Evolutionary conservation across 2,888 invertebrate species (phyloP), one percentile per base, ranked within the genome.

Genomic region (Ephialtes manifestator): DNA sequence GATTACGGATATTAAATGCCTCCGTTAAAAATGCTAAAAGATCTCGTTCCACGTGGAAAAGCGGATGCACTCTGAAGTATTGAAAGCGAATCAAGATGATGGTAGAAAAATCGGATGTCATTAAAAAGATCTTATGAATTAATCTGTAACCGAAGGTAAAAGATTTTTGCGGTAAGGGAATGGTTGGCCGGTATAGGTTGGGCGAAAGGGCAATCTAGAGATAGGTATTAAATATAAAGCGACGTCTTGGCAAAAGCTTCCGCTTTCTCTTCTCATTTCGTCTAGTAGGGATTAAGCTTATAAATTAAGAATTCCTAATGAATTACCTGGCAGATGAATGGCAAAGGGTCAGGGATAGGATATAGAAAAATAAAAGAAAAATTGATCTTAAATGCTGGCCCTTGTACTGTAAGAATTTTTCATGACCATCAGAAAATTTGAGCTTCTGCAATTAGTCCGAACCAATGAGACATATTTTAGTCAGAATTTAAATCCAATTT

Each of bases 281-380:
- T 15, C 35, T 4, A 8, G 18, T 8, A n/a, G 11, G 18, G 2
- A 18, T 18, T 18, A 18, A 2, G 63, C n/a, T 63, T 8, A n/a
- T 46, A 48, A 68, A 48, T 28, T n/a, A 68, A 68, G 15, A 68
- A 68, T 48, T 15, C 15, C 67, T 71, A 63, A 53, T 72, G 55
- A 78, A 63, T 77, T 65, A 65, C 51, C n/a, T 39, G 31, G 70
- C 60, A n/a, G 43, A 78, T 58, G 43, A 55, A 46, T 68, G n/a
- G 39, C 63, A 35, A 39, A 63, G 35, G 35, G n/a, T 31, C 35
- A 31, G 35, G 2, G n/a, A n/a, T 35, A 10, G 35, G 4, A n/a
- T 39, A 28, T 39, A 8, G 8, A 7, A 8, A 39, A 31, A 7
- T 35, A 35, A n/a, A 60, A 60, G 39, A 18, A 63, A 63, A 63